Base-by-base conservation (phyloP, 1,140 invertebrate genomes). In the Sycophaga agraensis region DNA sequence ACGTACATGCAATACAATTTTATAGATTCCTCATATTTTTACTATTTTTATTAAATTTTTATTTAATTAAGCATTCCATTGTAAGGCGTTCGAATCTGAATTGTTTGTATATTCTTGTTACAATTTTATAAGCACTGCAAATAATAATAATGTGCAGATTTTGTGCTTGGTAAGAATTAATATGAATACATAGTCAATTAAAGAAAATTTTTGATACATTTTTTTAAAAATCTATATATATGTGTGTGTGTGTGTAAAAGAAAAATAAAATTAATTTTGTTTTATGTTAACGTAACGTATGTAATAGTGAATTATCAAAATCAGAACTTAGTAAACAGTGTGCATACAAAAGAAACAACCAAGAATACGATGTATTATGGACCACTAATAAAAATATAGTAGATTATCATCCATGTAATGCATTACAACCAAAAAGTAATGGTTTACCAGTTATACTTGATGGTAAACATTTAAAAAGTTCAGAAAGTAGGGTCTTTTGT, bases 111-210 rank as follows among this genome's bases (percentile, higher is more conserved):
- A n/a, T n/a, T n/a, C n/a, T n/a, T n/a, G n/a, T n/a, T n/a, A n/a
- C n/a, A n/a, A n/a, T n/a, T n/a, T n/a, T n/a, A n/a, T n/a, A n/a
- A n/a, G n/a, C n/a, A n/a, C n/a, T n/a, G n/a, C n/a, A 48, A 28
- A 39, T 14, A 48, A 37, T 31, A 22, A 28, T 16, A 48, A 62
- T 62, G 59, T 62, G 59, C 12, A 53, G 59, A 46, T 55, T 49
- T 56, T 62, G 59, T 37, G 34, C 53, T 49, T 62, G 59, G 59
- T 62, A 55, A 54, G 24, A 49, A 19, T 50, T 28, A 49, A n/a
- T 31, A 11, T 6, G 28, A 35, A 37, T 51, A 34, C 3, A 48
- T 48, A 39, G 14, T 8, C n/a, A 19, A 17, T 17, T 8, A 42
- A 42, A 17, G 8, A 42, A 42, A 16, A 42, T 42, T 16, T 42